These are phyloP conservation scores for Drosophila mimetica DNA, from an alignment of 2,888 invertebrate species.

Conservation along the genomic window DNA sequence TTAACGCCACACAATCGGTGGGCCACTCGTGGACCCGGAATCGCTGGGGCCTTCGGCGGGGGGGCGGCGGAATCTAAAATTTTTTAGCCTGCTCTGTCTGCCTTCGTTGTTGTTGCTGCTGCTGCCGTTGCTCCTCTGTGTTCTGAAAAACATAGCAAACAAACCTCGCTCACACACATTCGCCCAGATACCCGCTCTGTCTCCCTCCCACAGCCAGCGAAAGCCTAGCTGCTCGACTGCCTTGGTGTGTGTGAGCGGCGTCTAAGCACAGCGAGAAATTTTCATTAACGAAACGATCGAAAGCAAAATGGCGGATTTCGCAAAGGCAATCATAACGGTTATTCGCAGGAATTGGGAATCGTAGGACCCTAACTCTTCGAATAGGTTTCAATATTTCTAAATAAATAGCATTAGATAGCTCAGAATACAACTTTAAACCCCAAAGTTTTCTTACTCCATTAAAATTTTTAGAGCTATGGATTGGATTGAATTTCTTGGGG, in stretches of 20 bases:
- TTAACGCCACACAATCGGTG: constrained; percentile 64
- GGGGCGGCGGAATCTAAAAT: constrained; percentile 23
- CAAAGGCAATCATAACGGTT: constrained; percentile 40
- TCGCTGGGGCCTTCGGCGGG: constrained; percentile 1
- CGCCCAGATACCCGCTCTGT: constrained; percentile 28
- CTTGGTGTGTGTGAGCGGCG: constrained; percentile 35
- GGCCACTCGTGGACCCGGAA: constrained; percentile 1
- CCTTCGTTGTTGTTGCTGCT: constrained; percentile 11
- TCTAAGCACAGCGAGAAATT: constrained; percentile 74
- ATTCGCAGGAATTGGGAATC: constrained; percentile 10
- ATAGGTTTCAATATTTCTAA: no score
- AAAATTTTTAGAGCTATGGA: no score
- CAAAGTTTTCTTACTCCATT: no score
- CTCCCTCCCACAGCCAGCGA: constrained; percentile 26
- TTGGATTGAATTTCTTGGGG: no score
- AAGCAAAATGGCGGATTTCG: constrained; percentile 70
- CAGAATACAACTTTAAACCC: no score
- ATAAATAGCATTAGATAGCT: no score
- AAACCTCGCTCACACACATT: constrained; percentile 35
- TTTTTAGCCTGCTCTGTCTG: constrained; percentile 35
- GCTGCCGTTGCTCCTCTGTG: constrained; percentile 20
- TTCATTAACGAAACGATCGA: constrained; percentile 58
- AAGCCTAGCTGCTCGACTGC: constrained; percentile 48
- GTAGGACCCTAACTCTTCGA: not conserved
- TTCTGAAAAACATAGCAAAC: constrained; percentile 70